Percentiles rank a stretch among this genome's conserved stretches.
phyloP scores from a whole-genome alignment of 2,888 invertebrate genomes.

The Trypoxylon attenuatum region DNA sequence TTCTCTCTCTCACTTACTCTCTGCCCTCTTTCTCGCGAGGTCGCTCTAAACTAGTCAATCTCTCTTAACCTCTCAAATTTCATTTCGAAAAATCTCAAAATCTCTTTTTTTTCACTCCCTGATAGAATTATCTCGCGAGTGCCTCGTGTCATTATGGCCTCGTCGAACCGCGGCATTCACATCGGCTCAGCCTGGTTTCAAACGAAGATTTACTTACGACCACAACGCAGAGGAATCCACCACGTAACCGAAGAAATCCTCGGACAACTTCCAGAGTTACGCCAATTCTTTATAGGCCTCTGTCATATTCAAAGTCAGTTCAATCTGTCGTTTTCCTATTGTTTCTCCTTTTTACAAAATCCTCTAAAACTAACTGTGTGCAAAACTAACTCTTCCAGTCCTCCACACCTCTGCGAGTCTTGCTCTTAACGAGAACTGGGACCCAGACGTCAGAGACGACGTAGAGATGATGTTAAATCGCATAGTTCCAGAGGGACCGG shows the following conservation, averaged over 20 bases:
- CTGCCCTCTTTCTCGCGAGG: too few species aligned
- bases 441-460: slow-evolving; percentile 96
- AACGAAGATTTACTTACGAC: slow-evolving; percentile 95
- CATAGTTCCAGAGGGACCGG: slow-evolving; percentile 97
- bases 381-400: slow-evolving; percentile 78
- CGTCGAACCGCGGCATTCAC: slow-evolving; percentile 90
- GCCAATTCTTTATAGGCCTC: slow-evolving; percentile 95
- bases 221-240: slow-evolving; percentile 97
- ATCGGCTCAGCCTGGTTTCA: slow-evolving; percentile 99
- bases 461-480: slow-evolving; percentile 99
- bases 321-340: background rate
- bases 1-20: too few species aligned
- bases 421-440: slow-evolving; percentile 98
- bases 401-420: slow-evolving; percentile 98
- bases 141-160: slow-evolving; percentile 82
- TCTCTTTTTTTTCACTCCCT: slow-evolving; percentile 28
- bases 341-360: background rate
- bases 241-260: slow-evolving; percentile 97
- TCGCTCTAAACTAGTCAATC: too few species aligned
- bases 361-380: slow-evolving; percentile 13
- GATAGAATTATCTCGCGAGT: slow-evolving; percentile 36
- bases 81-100: too few species aligned
- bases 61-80: too few species aligned
- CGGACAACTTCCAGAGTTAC: slow-evolving; percentile 94
- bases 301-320: slow-evolving; percentile 98